A percentile compares a stretch with the other conserved stretches of the same genome.
Conservation (phyloP, 2,113 vertebrate genomes). For the Periophthalmodon schlosseri region DNA sequence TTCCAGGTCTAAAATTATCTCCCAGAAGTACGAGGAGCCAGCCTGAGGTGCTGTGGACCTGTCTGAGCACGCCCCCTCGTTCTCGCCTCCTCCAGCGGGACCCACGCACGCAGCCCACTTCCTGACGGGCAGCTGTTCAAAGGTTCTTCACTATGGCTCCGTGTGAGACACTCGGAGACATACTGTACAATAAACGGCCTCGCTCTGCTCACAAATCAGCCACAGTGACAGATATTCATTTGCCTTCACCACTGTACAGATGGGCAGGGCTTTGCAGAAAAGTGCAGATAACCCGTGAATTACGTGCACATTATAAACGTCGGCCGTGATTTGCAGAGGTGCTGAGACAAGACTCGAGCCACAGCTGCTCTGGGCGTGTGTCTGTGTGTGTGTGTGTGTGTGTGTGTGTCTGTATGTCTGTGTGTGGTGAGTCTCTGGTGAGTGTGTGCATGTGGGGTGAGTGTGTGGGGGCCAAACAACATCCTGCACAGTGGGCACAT, state of each 20-base stretch:
- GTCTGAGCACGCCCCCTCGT: constrained; percentile 50
- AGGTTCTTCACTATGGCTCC: constrained; percentile 7
- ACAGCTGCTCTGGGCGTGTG: constrained; percentile 43
- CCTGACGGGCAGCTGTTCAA: constrained; percentile 28
- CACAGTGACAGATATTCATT: neutral
- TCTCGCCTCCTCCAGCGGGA: constrained; percentile 32
- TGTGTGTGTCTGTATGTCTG: too few relatives aligned
- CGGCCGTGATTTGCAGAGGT: constrained; percentile 35
- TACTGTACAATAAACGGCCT: constrained; percentile 7
- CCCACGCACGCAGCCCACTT: constrained; percentile 19
- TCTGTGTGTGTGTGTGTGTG: neutral
- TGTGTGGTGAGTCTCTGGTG: too few relatives aligned
- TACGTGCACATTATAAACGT: constrained; percentile 1
- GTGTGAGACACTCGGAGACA: neutral
- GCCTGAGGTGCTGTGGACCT: constrained; percentile 29
- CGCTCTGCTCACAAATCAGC: neutral
- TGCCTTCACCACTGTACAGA: constrained; percentile 19
- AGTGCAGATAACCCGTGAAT: constrained; percentile 12
- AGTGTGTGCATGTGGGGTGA: too few relatives aligned
- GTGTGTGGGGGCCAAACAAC: constrained; percentile 40
- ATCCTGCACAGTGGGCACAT: constrained; percentile 54
- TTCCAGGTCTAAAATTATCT: constrained; percentile 49
- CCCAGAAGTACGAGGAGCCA: constrained; percentile 39
- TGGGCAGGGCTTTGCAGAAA: constrained; percentile 1
- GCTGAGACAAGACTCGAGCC: constrained; percentile 47